These are phyloP conservation scores for Hapalemur alaotrensis DNA, from an alignment of 2,797 vertebrate species.

Conservation along the genomic window DNA sequence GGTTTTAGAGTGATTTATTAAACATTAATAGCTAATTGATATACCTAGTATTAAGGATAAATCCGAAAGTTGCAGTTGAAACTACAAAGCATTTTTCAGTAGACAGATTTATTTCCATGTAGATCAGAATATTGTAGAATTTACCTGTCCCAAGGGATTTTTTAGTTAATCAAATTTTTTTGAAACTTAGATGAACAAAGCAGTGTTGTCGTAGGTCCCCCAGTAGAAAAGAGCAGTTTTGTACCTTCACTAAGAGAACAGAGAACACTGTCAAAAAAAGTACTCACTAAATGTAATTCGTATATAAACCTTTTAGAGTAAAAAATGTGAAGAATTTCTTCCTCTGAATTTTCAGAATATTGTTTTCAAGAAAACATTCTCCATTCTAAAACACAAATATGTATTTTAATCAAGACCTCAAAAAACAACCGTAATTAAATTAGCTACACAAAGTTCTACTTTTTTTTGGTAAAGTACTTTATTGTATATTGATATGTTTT, in stretches of 20 bases:
- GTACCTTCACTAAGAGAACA: background rate
- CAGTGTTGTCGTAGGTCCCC: background rate
- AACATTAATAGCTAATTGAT: background rate
- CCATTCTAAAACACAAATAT: background rate
- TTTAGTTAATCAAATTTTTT: background rate
- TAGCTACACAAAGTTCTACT: background rate
- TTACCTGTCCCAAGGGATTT: background rate
- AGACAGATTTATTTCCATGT: background rate
- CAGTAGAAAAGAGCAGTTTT: background rate
- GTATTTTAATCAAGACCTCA: background rate
- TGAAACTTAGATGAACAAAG: background rate
- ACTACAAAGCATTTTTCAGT: background rate
- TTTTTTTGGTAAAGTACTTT: background rate
- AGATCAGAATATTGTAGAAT: background rate
- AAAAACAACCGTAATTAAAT: background rate
- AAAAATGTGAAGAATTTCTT: background rate
- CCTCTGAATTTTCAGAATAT: background rate
- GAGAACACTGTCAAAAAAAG: background rate
- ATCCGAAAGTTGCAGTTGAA: background rate
- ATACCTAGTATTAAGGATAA: background rate
- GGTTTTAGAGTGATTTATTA: background rate
- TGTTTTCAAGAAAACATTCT: background rate
- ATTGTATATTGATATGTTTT: background rate
- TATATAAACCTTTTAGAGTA: background rate
- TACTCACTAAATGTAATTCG: background rate